phyloP scores from a whole-genome alignment of 2,888 invertebrate genomes.

The Zele albiditarsus region DNA sequence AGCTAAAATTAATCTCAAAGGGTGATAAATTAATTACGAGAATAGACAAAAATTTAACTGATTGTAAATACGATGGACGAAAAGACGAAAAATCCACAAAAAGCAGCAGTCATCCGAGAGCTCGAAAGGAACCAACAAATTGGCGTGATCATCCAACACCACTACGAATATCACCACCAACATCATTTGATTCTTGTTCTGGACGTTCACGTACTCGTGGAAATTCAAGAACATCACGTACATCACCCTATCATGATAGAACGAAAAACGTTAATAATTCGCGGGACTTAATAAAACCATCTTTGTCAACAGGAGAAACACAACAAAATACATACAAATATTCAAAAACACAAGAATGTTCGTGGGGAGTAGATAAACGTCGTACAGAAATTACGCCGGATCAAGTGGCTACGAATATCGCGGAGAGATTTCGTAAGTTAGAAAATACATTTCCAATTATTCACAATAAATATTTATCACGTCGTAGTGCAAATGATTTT shows the following conservation, averaged over 20 bases:
- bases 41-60: background rate
- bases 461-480: background rate
- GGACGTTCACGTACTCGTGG: too few relatives aligned
- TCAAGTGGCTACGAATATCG: background rate
- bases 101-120: background rate
- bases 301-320: too few relatives aligned
- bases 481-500: background rate
- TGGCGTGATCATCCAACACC: conserved; percentile 30
- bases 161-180: conserved; percentile 28
- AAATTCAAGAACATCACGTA: too few relatives aligned
- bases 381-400: background rate
- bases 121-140: background rate
- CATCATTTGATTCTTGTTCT: background rate
- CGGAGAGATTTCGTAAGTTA: background rate
- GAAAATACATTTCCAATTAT: background rate
- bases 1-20: conserved; percentile 60
- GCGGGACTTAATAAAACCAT: too few relatives aligned
- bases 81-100: conserved; percentile 34
- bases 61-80: conserved; percentile 31
- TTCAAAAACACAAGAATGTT: too few relatives aligned
- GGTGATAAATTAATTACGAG: conserved; percentile 55
- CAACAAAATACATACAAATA: too few relatives aligned
- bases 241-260: too few relatives aligned
- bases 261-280: too few relatives aligned
- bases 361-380: background rate